Evolutionary conservation across 2,113 vertebrate genomes (phyloP).

Genomic region (Microcebus ravelobensis): DNA sequence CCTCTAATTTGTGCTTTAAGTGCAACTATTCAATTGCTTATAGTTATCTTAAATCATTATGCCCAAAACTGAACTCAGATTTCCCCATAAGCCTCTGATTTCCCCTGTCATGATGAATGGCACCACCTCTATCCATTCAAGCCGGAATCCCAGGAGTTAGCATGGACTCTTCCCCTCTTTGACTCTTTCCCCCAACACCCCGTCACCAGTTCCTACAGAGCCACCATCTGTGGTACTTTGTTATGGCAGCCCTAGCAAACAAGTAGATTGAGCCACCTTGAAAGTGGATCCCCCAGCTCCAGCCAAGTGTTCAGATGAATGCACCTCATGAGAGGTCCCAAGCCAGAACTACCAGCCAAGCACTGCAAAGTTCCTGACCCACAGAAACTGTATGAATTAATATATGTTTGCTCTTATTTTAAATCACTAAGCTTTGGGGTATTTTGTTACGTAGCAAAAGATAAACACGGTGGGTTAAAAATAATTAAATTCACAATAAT

Average conservation of each 20-base stretch:
- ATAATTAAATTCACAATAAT: background rate
- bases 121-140: too few relatives aligned
- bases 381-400: background rate
- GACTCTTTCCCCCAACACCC: too few relatives aligned
- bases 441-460: background rate
- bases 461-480: background rate
- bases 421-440: background rate
- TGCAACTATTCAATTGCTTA: too few relatives aligned
- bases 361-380: background rate
- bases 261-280: background rate
- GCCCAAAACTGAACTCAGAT: too few relatives aligned
- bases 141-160: too few relatives aligned
- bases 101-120: too few relatives aligned
- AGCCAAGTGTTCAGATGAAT: background rate
- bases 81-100: too few relatives aligned
- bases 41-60: too few relatives aligned
- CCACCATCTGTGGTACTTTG: fast-evolving
- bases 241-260: background rate
- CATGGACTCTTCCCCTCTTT: too few relatives aligned
- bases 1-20: too few relatives aligned
- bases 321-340: background rate
- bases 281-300: fast-evolving
- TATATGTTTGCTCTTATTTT: background rate
- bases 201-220: background rate
- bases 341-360: background rate